A percentile compares a stretch with the other conserved stretches of the same genome.
These are phyloP conservation scores for Limnephilus marmoratus DNA, from an alignment of 2,888 invertebrate genomes.

Conservation along the genomic window DNA sequence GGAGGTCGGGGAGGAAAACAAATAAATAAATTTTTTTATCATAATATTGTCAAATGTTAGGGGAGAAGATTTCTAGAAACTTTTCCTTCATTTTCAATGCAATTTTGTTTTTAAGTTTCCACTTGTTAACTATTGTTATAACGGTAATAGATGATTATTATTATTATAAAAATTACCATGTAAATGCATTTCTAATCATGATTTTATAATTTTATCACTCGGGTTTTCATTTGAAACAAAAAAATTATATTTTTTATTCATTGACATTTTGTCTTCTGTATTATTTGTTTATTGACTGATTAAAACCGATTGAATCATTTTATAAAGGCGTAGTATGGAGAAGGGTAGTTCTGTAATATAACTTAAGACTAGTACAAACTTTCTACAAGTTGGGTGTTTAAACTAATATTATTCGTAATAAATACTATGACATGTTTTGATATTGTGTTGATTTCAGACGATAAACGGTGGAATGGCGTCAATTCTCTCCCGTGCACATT, in stretches of 20 bases:
- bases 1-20: constrained; percentile 51
- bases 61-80: constrained; percentile 37
- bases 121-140: constrained; percentile 44
- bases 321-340: constrained; percentile 21
- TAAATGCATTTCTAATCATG: constrained; percentile 44
- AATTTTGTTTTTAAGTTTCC: constrained; percentile 30
- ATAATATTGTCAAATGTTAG: constrained; percentile 49
- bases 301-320: constrained; percentile 2
- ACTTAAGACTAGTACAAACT: constrained; percentile 37
- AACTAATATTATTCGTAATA: constrained; percentile 9
- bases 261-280: neutral
- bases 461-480: neutral
- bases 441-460: neutral
- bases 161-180: constrained; percentile 8
- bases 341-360: constrained; percentile 34
- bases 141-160: constrained; percentile 41
- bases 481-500: constrained; percentile 15
- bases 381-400: constrained; percentile 6
- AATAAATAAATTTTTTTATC: constrained; percentile 49
- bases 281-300: constrained; percentile 8
- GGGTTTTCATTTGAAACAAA: neutral
- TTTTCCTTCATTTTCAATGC: constrained; percentile 37
- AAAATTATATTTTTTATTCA: neutral
- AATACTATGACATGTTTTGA: neutral
- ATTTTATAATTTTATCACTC: constrained; percentile 32